Percentiles rank a stretch among this genome's conserved stretches.
Evolutionary conservation across 1,140 invertebrate genomes (phyloP).

Genomic region (Himalopsyche phryganea): DNA sequence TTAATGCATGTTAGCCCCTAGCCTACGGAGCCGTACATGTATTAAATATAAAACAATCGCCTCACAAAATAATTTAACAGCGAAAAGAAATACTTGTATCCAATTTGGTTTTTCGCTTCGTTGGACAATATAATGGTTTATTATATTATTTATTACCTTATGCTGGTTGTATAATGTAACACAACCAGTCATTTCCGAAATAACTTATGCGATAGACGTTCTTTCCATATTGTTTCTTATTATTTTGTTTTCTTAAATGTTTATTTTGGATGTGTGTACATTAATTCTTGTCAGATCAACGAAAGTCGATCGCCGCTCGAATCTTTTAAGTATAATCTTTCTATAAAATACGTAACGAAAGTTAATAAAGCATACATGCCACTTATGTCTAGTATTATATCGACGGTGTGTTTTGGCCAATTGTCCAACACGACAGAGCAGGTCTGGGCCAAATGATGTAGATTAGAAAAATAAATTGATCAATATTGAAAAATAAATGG

Average conservation of each 20-base stretch:
- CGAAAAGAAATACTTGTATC: conserved; percentile 24
- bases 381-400: too few relatives aligned
- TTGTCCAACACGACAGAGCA: too few relatives aligned
- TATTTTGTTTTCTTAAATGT: conserved; percentile 16
- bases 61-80: conserved; percentile 8
- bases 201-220: conserved; percentile 22
- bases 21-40: too few relatives aligned
- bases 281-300: background rate
- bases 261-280: conserved; percentile 6
- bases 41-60: background rate
- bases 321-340: too few relatives aligned
- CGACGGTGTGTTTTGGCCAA: too few relatives aligned
- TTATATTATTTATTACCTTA: conserved; percentile 27
- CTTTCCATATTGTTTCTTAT: conserved; percentile 9
- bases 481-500: too few relatives aligned
- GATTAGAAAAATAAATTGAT: too few relatives aligned
- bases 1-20: too few relatives aligned
- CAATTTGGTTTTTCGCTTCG: conserved; percentile 31
- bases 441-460: too few relatives aligned
- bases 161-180: conserved; percentile 21
- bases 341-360: too few relatives aligned
- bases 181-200: conserved; percentile 24
- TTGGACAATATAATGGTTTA: conserved; percentile 28
- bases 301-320: too few relatives aligned
- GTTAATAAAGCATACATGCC: too few relatives aligned